Evolutionary conservation across 2,888 invertebrate species (phyloP).

Genomic region (Drosophila melanosoma): DNA sequence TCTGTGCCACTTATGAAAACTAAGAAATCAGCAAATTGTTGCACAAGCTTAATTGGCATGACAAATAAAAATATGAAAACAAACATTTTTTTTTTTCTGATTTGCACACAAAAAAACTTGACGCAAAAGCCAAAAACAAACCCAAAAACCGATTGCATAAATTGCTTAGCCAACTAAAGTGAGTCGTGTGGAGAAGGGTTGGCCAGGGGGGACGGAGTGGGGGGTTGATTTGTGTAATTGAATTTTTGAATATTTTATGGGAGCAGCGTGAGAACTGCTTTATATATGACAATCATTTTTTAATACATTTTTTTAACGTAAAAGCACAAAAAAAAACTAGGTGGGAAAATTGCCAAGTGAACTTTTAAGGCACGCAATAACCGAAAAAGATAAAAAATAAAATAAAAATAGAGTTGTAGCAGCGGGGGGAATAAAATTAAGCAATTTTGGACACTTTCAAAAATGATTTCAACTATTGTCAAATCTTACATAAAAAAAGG

Average conservation of each 20-base stretch:
- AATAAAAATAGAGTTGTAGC: background rate
- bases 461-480: slow-evolving; percentile 24
- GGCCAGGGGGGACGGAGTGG: background rate
- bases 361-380: slow-evolving; percentile 10
- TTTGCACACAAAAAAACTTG: slow-evolving; percentile 36
- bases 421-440: background rate
- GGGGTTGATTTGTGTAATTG: slow-evolving; percentile 58
- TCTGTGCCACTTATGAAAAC: slow-evolving; percentile 37
- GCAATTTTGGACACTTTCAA: slow-evolving; percentile 26
- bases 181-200: background rate
- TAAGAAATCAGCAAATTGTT: slow-evolving; percentile 59
- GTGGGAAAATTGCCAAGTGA: slow-evolving; percentile 47
- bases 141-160: slow-evolving; percentile 65
- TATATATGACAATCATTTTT: slow-evolving; percentile 36
- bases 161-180: slow-evolving; percentile 40
- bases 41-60: slow-evolving; percentile 70
- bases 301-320: background rate
- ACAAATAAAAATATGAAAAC: slow-evolving; percentile 42
- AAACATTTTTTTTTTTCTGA: slow-evolving; percentile 42
- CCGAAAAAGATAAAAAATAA: background rate
- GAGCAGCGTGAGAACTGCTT: slow-evolving; percentile 66
- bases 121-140: slow-evolving; percentile 1
- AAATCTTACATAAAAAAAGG: slow-evolving; percentile 21
- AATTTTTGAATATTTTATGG: slow-evolving; percentile 66
- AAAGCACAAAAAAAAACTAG: background rate